These are phyloP conservation scores for Steinernema scapterisci DNA, from an alignment of 2,888 invertebrate species.

Conservation along the genomic window DNA sequence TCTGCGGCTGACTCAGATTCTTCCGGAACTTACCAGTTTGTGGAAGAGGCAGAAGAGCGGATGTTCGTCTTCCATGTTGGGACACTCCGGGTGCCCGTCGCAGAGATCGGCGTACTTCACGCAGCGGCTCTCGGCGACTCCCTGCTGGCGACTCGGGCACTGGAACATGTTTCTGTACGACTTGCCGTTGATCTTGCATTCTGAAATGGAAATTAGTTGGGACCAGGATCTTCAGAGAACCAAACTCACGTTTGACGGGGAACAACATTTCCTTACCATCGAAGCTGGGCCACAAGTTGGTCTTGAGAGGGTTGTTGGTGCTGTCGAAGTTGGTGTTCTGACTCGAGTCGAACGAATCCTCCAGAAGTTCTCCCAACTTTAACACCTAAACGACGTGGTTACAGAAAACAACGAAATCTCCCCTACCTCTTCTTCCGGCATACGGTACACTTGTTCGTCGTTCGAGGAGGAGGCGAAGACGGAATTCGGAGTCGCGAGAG, in stretches of 20 bases:
- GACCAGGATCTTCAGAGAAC: too few relatives aligned
- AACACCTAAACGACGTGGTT: too few relatives aligned
- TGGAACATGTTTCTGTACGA: constrained; percentile 16
- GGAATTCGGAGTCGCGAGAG: not conserved
- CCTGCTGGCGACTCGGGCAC: not conserved
- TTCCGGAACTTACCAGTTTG: constrained; percentile 8
- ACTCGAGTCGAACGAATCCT: constrained; percentile 21
- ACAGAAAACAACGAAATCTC: too few relatives aligned
- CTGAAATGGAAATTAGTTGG: not conserved
- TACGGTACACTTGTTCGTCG: not conserved
- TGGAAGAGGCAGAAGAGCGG: constrained; percentile 35
- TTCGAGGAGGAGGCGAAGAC: not conserved
- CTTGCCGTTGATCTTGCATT: constrained; percentile 27
- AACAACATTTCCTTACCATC: not conserved
- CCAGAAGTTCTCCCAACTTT: not conserved
- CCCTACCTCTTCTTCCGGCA: not conserved
- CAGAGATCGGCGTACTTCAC: constrained; percentile 18
- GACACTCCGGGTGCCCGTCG: constrained; percentile 29
- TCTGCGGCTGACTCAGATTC: too few relatives aligned
- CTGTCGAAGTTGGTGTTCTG: not conserved
- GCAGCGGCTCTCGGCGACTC: constrained; percentile 6
- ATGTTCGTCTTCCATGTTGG: constrained; percentile 35
- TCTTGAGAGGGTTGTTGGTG: constrained; percentile 14
- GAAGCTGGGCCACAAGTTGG: constrained; percentile 17
- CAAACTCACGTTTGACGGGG: constrained; percentile 21